Evolutionary conservation across 30 jellyfish, hydroid and myxozoan genomes (phyloP), one percentile per base, ranked within the genome.

Genomic region (Hydractinia echinata): DNA sequence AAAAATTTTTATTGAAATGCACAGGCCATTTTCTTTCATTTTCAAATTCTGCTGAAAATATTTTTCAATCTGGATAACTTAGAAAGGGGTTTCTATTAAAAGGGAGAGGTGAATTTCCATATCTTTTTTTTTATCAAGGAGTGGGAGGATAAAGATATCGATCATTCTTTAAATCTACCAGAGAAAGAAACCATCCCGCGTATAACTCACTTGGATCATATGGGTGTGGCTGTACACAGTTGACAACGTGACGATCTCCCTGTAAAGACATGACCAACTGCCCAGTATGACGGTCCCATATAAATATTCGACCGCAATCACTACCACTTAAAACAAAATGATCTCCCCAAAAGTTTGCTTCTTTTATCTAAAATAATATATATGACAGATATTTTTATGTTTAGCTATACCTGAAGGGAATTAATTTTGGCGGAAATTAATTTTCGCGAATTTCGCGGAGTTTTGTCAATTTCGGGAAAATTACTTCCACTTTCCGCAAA

Each of bases 161-260:
- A 58, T 58, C 69, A 11, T 58, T 0, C 69, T 58, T 11, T 58
- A 11, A 11, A 58, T 58, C 69, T 58, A 1, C 19, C 19, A 58
- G 3, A 58, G 69, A 16, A 58, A 11, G 15, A 0, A 3, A 58
- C 15, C 69, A 58, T 11, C 39, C 39, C 4, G 0, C 10, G 30
- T 15, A 0, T 30, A n/a, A 56, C 93, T 61, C 58, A 90, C 97
- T 73, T 44, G 95, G 97, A 58, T 81, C 92, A 68, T 71, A 90
- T 3, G 97, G 97, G 55, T 90, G 97, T 4, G 95, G 96, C 81
- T 86, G 96, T 53, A 90, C 94, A 52, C 96, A 90, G 56, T 90
- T 90, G 54, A 90, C 97, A 48, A 90, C 96, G 72, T 85, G 96
- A 20, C 76, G 83, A 81, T 90, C 97, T 52, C 95, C 97, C 52